Evolutionary conservation across 2,113 vertebrate genomes (phyloP), one percentile per base, ranked within the genome.

Genomic region (Ceratotherium simum): DNA sequence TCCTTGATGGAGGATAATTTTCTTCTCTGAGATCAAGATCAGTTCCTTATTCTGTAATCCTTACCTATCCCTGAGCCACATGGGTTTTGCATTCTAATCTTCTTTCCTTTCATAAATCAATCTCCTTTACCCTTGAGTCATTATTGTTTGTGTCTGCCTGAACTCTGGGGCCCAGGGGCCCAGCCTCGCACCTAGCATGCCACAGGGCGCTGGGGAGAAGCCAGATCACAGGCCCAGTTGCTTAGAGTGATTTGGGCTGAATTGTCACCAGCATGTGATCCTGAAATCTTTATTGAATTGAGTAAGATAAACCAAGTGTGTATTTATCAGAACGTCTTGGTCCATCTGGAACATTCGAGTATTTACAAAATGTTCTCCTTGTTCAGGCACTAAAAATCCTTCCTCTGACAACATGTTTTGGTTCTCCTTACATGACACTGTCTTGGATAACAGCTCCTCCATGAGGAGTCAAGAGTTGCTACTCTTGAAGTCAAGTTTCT

Each of bases 281-380:
- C 78, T 97, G 73, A 96, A 96, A 83, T 91, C 95, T 54, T 97
- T 79, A 96, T 18, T 96, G 90, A 96, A 90, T 69, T 96, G 96
- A 96, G 83, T 95, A 96, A 98, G 90, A 96, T 96, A 94, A 91
- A 83, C 73, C 58, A 87, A 91, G 46, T 67, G 75, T 93, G 86
- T 96, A 58, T 96, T 95, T 97, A 95, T 96, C 90, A 95, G 85
- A 79, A 88, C 72, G 70, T 60, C 94, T 95, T 96, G 54, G 73
- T 72, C 64, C 79, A 80, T 97, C 93, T 95, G 79, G 96, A 95
- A 98, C 96, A 83, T 80, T 95, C 18, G 0, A 33, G 65, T 69
- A 87, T 97, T 96, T 96, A 96, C 79, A 92, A 96, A 87, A 96
- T 96, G 89, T 90, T 96, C 96, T 98, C 90, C 27, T 96, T 81